These are phyloP conservation scores for Podarcis raffonei DNA, from an alignment of 2,113 vertebrate genomes.

Conservation along the genomic window DNA sequence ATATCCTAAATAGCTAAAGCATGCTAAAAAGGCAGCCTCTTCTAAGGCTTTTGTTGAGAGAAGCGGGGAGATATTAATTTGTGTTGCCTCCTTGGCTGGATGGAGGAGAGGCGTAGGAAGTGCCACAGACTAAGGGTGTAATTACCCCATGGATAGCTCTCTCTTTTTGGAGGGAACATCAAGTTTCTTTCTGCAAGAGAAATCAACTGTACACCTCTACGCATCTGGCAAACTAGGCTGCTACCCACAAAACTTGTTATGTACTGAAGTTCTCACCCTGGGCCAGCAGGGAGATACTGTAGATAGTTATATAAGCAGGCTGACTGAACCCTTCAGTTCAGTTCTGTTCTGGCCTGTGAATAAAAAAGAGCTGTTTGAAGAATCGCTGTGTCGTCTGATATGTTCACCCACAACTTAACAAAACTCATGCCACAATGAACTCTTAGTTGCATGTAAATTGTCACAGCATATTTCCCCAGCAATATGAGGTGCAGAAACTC, in stretches of 20 bases:
- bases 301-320: too few species aligned
- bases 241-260: background rate
- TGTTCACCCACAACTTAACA: background rate
- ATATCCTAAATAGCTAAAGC: background rate
- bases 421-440: background rate
- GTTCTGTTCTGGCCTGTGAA: too few species aligned
- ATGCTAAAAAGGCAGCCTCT: background rate
- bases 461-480: background rate
- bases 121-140: background rate
- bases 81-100: background rate
- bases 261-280: too few species aligned
- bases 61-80: background rate
- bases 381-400: too few species aligned
- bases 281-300: too few species aligned
- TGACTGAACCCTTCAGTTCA: too few species aligned
- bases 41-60: background rate
- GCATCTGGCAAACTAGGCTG: background rate
- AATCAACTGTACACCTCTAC: background rate
- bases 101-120: background rate
- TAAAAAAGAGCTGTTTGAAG: too few species aligned
- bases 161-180: background rate
- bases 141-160: background rate
- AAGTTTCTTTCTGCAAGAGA: background rate
- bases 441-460: background rate
- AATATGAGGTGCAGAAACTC: background rate